Base-by-base conservation (phyloP, 2,113 vertebrate genomes). In the Eurypyga helias region DNA sequence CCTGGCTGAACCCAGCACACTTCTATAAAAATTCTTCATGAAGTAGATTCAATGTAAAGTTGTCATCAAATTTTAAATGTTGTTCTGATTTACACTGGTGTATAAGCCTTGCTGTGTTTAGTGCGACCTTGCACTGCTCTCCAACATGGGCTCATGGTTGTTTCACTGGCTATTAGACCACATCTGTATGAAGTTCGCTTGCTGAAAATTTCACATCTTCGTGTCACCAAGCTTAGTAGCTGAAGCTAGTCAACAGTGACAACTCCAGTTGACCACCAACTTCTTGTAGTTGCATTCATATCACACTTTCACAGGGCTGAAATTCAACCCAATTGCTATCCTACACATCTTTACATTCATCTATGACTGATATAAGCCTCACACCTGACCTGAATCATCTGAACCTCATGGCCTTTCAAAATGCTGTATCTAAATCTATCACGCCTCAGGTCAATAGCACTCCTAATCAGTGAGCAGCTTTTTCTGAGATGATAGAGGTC, bases 401-500 rank as follows among this genome's bases (percentile, higher is more conserved):
- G 55, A 34, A 78, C 23, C 62, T 41, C 17, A 15, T 45, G 41
- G 31, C 19, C 16, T 75, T 57, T 54, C 41, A 31, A 48, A 21
- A 43, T 64, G 49, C 7, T 62, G 3, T n/a, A 25, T 36, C 11
- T 6, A 55, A 83, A 45, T 54, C 17, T 29, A 6, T 41, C 4
- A 1, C 18, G 25, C 29, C 33, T 70, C 10, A 5, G 9, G 28
- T 24, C 45, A 54, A 48, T 13, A 36, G 6, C 12, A 36, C 21
- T 65, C 13, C 12, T 2, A 33, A 29, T 25, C 29, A 13, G 7
- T 29, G 34, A 36, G 8, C 0, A 0, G 10, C 13, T 11, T 43
- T 66, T 87, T 9, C 11, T n/a, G 29, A 54, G 38, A 21, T 54
- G 7, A 41, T 7, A 55, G 6, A 14, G 8, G 9, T 36, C 11